Conservation (phyloP, 2,797 vertebrate species). For the Artibeus jamaicensis region DNA sequence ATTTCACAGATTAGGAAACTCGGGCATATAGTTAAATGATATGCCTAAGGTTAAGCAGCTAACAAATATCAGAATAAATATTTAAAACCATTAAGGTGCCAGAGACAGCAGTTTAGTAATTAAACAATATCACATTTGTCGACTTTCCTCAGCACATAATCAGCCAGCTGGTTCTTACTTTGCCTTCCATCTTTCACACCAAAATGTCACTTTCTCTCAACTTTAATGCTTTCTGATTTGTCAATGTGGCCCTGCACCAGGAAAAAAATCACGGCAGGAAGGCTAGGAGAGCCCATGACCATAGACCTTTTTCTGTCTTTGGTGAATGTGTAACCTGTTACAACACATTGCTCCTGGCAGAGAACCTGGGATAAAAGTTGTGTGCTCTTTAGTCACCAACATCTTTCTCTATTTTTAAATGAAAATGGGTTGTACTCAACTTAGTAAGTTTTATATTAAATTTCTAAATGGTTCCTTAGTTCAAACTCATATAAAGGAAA, state of each 20-base stretch:
- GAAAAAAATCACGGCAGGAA: neutral
- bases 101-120: neutral
- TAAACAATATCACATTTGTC: neutral
- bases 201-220: neutral
- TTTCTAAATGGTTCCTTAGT: neutral
- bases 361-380: neutral
- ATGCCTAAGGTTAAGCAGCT: neutral
- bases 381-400: neutral
- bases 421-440: neutral
- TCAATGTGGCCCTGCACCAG: neutral
- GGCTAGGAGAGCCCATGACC: neutral
- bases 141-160: neutral
- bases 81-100: neutral
- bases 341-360: neutral
- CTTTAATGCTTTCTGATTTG: neutral
- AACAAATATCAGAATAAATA: neutral
- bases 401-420: neutral
- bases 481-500: neutral
- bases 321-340: neutral
- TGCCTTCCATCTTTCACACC: neutral
- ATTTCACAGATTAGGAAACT: neutral
- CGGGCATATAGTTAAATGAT: neutral
- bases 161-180: neutral
- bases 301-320: fast-evolving
- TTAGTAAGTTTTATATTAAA: neutral